Evolutionary conservation across 1,140 invertebrate genomes (phyloP), one percentile per base, ranked within the genome.

Genomic region (Sycophila sp.): DNA sequence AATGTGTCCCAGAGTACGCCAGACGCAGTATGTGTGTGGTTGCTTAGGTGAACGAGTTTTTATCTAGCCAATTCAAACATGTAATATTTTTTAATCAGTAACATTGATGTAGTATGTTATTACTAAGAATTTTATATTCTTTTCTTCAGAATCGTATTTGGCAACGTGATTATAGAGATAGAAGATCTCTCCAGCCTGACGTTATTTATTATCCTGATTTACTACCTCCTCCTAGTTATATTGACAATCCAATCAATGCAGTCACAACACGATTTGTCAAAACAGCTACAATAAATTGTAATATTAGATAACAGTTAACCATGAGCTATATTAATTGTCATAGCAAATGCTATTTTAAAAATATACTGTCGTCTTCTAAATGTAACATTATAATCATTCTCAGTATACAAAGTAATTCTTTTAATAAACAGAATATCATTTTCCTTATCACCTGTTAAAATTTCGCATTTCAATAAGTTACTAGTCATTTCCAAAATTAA

Each of bases 241-340:
- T 93, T 47, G 94, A 98, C 81, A 98, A 98, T 87, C 95, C 98
- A 5, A 97, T 97, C 69, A 99, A 99, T 88, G 94, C 96, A 77
- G 96, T 99, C 4, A 98, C 96, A 4, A 98, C 97, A 17, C 88
- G 93, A 78, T 99, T 99, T 87, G 97, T 99, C 1, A 95, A 99
- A 85, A 97, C 97, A 30, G 98, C 98, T 10, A 99, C 98, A 75
- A 58, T 74, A 26, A 2, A 83, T 56, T 17, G 83, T 81, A 66
- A 73, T 76, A 59, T 79, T 75, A 49, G 75, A 62, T 72, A 80
- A 76, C 24, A 80, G 77, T 76, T 89, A 87, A 13, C 88, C 87
- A 79, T 90, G 88, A 5, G 86, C 73, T 79, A 89, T 89, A 76
- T 89, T 89, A 4, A 90, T 87, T 0, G 87, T 87, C 79, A 89